Percentiles rank a stretch among this genome's conserved stretches.
Conservation (phyloP, 2,888 invertebrate species). For the Dromius quadrimaculatus region DNA sequence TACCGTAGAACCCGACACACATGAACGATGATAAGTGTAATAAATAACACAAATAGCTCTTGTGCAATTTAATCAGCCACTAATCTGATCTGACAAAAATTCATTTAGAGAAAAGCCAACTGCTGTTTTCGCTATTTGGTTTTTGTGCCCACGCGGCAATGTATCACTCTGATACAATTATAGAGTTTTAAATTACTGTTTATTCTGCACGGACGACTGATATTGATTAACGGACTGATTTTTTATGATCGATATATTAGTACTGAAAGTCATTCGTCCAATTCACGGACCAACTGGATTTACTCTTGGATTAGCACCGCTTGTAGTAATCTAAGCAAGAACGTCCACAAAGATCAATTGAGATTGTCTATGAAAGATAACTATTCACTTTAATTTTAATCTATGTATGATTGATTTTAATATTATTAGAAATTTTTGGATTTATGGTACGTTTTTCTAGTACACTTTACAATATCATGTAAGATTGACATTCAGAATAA, state of each 20-base stretch:
- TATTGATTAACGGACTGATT: constrained; percentile 36
- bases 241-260: constrained; percentile 27
- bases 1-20: constrained; percentile 6
- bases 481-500: too few relatives aligned
- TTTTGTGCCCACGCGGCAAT: constrained; percentile 17
- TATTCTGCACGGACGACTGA: constrained; percentile 11
- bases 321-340: not conserved
- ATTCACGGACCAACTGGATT: not conserved
- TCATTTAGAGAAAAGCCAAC: constrained; percentile 44
- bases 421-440: too few relatives aligned
- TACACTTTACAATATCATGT: too few relatives aligned
- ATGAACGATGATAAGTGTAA: constrained; percentile 28
- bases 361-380: constrained; percentile 13
- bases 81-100: constrained; percentile 46
- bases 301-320: not conserved
- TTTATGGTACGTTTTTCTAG: too few relatives aligned
- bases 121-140: constrained; percentile 36
- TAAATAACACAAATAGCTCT: constrained; percentile 39
- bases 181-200: constrained; percentile 37
- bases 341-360: constrained; percentile 22
- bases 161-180: constrained; percentile 39
- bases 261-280: not conserved
- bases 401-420: too few relatives aligned
- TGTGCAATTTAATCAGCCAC: constrained; percentile 43
- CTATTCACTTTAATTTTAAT: too few relatives aligned